Evolutionary conservation across 2,888 invertebrate species (phyloP).

Genomic region (Aspidapion aeneum): DNA sequence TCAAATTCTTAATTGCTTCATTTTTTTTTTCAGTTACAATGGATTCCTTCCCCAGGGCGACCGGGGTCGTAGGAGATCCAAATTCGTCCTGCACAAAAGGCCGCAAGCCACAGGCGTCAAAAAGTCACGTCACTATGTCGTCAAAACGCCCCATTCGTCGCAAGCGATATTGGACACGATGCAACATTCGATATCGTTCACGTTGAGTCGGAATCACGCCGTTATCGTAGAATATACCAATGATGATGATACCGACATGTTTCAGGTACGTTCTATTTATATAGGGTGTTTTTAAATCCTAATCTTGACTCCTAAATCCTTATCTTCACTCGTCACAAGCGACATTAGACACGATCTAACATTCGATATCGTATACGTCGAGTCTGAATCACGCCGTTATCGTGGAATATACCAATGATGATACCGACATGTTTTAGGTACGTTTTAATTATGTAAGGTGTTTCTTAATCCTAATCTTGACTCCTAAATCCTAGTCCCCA

Average conservation of each 20-base stretch:
- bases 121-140: constrained; percentile 92
- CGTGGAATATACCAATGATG: too few species aligned
- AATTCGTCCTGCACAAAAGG: constrained; percentile 87
- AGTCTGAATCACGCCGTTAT: too few species aligned
- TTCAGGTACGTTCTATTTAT: constrained; percentile 71
- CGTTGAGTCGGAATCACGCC: constrained; percentile 92
- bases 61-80: constrained; percentile 89
- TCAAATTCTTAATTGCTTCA: too few species aligned
- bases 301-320: too few species aligned
- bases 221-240: constrained; percentile 97
- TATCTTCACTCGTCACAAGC: too few species aligned
- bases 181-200: constrained; percentile 97
- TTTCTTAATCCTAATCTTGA: too few species aligned
- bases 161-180: constrained; percentile 91
- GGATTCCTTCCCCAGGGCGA: constrained; percentile 88
- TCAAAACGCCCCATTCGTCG: constrained; percentile 92
- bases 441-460: too few species aligned
- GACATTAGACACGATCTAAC: too few species aligned
- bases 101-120: constrained; percentile 88
- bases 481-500: too few species aligned
- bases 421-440: too few species aligned
- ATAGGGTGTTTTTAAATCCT: not conserved
- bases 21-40: constrained; percentile 75
- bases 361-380: too few species aligned
- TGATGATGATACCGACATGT: constrained; percentile 98